These are phyloP conservation scores for Lasioglossum leucozonium DNA, from an alignment of 2,888 invertebrate genomes.

Conservation along the genomic window DNA sequence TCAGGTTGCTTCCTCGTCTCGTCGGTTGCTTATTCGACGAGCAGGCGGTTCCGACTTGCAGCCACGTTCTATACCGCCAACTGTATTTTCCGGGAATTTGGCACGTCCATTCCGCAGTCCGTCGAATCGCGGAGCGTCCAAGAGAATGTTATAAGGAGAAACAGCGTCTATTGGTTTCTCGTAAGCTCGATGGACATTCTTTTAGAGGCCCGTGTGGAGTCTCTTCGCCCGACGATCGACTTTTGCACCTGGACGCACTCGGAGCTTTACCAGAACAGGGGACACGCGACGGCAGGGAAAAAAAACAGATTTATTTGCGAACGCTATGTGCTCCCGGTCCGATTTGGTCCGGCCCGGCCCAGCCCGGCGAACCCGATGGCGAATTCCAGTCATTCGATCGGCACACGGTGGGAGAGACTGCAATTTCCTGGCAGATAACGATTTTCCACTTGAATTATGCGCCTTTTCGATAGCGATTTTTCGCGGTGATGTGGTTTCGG, in stretches of 20 bases:
- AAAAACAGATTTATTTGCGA: slow-evolving; percentile 35
- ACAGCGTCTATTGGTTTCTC: not conserved
- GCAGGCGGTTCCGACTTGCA: not conserved
- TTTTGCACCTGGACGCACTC: not conserved
- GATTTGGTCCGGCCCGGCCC: not conserved
- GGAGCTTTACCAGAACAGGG: not conserved
- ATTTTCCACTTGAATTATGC: slow-evolving; percentile 62
- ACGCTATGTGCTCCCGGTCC: not conserved
- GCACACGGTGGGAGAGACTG: slow-evolving; percentile 45
- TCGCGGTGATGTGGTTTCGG: slow-evolving; percentile 45
- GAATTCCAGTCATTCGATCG: slow-evolving; percentile 63
- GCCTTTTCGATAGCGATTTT: slow-evolving; percentile 59
- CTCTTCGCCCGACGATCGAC: not conserved
- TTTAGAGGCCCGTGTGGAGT: no score
- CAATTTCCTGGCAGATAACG: slow-evolving; percentile 63
- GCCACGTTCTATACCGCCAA: not conserved
- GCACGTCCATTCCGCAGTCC: not conserved
- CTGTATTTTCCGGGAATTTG: not conserved
- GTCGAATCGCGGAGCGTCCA: not conserved
- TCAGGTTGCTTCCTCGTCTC: not conserved
- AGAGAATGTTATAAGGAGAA: not conserved
- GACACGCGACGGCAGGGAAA: not conserved
- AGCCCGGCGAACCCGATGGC: slow-evolving; percentile 32
- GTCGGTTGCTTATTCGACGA: not conserved
- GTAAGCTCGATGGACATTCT: not conserved